Evolutionary conservation across 2,888 invertebrate genomes (phyloP), one percentile per base, ranked within the genome.

Genomic region (Chymomyza procnemis): DNA sequence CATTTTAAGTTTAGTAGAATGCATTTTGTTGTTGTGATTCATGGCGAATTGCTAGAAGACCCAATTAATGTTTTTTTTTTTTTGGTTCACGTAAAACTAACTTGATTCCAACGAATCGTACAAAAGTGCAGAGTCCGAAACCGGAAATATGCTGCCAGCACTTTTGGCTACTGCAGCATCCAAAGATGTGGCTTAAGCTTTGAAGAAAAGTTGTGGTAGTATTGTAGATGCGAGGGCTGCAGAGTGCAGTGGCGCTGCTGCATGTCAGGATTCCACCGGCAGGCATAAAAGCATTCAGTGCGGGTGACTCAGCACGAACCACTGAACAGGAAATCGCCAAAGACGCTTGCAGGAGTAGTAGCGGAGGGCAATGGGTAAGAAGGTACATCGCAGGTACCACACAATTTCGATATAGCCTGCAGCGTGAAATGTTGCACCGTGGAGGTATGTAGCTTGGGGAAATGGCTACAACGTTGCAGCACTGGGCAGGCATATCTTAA

Each of bases 261-360:
- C 46, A 63, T 54, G 63, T 63, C 63, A 60, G 69, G 60, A 52
- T 34, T 54, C 21, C 12, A 22, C 30, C 21, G 22, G 41, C 46
- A 46, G 58, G 59, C 64, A 19, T 56, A 47, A 19, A 56, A 55
- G 52, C 62, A 73, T 72, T 74, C 50, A 71, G 59, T 64, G 68
- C 41, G 62, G 66, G 74, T 88, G 88, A 88, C 78, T 88, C 88
- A 88, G 77, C 76, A 58, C 62, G 67, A 73, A 75, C 67, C 65
- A 78, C 64, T 74, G 75, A 78, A 78, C 77, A 85, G 81, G 76
- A 84, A 78, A 76, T 79, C 67, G 69, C 69, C 26, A 52, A 21
- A 47, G 58, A 47, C 48, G 26, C 3, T 22, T 22, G 22, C 26
- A 26, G 4, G 26, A 65, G 30, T 6, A 26, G 4, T 4, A 65